These are phyloP conservation scores for Leucophenga maculata DNA, from an alignment of 2,888 invertebrate genomes.

Conservation along the genomic window DNA sequence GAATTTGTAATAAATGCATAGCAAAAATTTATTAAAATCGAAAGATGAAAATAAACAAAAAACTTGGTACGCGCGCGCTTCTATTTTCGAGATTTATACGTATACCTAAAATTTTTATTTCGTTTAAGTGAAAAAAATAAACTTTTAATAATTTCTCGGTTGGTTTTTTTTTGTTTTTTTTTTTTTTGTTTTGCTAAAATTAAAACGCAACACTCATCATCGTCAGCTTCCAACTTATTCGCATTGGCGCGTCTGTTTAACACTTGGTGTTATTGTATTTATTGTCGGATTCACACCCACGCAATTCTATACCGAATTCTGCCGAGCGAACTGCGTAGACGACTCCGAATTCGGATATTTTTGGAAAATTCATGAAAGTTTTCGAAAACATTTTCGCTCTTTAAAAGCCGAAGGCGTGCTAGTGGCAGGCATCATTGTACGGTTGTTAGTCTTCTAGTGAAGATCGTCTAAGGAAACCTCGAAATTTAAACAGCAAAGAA, in stretches of 20 bases:
- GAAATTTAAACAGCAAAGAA: conserved; percentile 48
- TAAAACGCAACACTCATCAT: conserved; percentile 58
- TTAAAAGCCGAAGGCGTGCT: conserved; percentile 67
- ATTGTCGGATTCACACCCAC: conserved; percentile 52
- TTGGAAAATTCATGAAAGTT: conserved; percentile 66
- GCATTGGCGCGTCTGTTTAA: not conserved
- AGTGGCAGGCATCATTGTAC: conserved; percentile 67
- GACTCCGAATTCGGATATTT: conserved; percentile 68
- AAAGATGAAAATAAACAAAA: conserved; percentile 14
- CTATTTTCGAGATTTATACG: conserved; percentile 45
- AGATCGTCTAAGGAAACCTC: conserved; percentile 53
- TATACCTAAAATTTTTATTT: conserved; percentile 27
- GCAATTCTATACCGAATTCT: conserved; percentile 30
- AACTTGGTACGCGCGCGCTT: conserved; percentile 36
- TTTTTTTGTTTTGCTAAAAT: conserved; percentile 50
- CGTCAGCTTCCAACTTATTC: conserved; percentile 30
- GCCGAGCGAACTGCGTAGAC: conserved; percentile 29
- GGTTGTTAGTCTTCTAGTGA: conserved; percentile 64
- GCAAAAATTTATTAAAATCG: conserved; percentile 5
- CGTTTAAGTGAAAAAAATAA: conserved; percentile 37
- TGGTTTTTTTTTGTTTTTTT: conserved; percentile 29
- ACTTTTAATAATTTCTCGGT: conserved; percentile 33
- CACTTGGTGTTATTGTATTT: not conserved
- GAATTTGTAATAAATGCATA: not conserved
- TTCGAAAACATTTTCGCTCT: conserved; percentile 51